A percentile compares a stretch with the other conserved stretches of the same genome.
Evolutionary conservation across 2,888 invertebrate species (phyloP).

Genomic region (Harpalus rufipes): DNA sequence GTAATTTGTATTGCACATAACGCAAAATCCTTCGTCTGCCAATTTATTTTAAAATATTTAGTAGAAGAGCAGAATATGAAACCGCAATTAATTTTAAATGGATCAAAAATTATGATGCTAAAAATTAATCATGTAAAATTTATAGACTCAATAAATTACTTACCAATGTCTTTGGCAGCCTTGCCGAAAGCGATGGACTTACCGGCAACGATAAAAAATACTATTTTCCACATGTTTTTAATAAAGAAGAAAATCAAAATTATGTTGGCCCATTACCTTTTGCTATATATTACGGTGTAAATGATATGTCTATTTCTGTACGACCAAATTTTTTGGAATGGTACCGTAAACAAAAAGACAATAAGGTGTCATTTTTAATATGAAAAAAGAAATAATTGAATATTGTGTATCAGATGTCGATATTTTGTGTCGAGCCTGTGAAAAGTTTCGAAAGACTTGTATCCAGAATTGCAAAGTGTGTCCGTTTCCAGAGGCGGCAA

Average conservation of each 20-base stretch:
- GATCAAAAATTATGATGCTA: conserved; percentile 68
- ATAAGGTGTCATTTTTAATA: conserved; percentile 69
- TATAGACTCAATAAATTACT: conserved; percentile 71
- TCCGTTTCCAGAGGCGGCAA: conserved; percentile 71
- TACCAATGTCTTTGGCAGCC: conserved; percentile 69
- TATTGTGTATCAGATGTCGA: conserved; percentile 70
- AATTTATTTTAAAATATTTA: conserved; percentile 65
- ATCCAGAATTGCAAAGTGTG: conserved; percentile 69
- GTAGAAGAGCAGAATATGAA: conserved; percentile 63
- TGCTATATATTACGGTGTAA: conserved; percentile 68
- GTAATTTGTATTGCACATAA: conserved; percentile 10
- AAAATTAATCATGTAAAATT: conserved; percentile 67
- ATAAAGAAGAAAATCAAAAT: conserved; percentile 70
- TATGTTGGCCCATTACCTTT: conserved; percentile 70
- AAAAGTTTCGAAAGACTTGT: conserved; percentile 70
- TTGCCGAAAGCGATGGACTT: conserved; percentile 69
- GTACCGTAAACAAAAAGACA: conserved; percentile 48
- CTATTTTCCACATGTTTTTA: conserved; percentile 69
- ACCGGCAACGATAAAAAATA: conserved; percentile 68
- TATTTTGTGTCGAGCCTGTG: conserved; percentile 69
- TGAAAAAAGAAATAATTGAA: conserved; percentile 70
- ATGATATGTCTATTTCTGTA: conserved; percentile 68
- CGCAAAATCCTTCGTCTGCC: conserved; percentile 13
- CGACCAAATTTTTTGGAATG: conserved; percentile 69
- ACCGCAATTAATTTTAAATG: conserved; percentile 67